phyloP scores from a whole-genome alignment of 2,113 vertebrate genomes.

The Callospermophilus lateralis region DNA sequence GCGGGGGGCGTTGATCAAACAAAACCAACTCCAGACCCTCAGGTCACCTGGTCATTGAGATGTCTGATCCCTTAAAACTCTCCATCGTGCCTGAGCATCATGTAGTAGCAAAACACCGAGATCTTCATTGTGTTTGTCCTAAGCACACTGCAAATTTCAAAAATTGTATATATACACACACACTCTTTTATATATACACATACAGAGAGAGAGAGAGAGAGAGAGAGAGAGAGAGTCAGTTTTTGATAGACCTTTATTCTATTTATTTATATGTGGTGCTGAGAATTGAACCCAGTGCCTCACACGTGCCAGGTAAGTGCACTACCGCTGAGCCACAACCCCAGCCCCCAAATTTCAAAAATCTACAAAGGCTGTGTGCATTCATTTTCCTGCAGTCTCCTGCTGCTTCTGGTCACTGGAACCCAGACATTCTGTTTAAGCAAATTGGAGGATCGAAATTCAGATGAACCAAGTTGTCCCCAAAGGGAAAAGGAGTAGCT shows the following conservation, averaged over 20 bases:
- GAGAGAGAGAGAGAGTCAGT: too few relatives aligned
- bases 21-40: background rate
- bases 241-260: too few relatives aligned
- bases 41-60: background rate
- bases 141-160: background rate
- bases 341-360: background rate
- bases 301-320: too few relatives aligned
- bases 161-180: background rate
- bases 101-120: too few relatives aligned
- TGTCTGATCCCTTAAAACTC: too few relatives aligned
- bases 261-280: too few relatives aligned
- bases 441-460: background rate
- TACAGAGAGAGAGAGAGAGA: too few relatives aligned
- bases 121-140: background rate
- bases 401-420: background rate
- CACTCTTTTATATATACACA: too few relatives aligned
- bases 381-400: background rate
- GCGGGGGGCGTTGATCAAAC: fast-evolving
- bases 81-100: fast-evolving
- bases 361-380: background rate
- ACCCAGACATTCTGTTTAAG: background rate
- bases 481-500: background rate
- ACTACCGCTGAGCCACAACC: too few relatives aligned
- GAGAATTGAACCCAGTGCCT: too few relatives aligned
- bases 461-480: background rate